These are phyloP conservation scores for Aphelenchoides bicaudatus DNA, from an alignment of 2,888 invertebrate species.

Conservation along the genomic window DNA sequence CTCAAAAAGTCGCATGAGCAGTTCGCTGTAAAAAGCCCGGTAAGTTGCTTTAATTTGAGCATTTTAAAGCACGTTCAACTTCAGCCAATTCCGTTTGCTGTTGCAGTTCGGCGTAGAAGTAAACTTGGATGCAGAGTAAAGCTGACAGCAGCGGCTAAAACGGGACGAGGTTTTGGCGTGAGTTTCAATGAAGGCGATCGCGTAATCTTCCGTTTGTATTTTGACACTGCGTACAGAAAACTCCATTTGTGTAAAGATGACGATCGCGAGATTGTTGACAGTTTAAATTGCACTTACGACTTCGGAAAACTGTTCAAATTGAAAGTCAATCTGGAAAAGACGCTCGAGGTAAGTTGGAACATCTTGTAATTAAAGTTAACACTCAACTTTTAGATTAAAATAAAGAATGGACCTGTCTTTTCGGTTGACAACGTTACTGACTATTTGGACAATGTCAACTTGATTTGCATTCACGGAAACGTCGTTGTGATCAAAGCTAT, in stretches of 20 bases:
- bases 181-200: slow-evolving; percentile 8
- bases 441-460: background rate
- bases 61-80: background rate
- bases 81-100: slow-evolving; percentile 12
- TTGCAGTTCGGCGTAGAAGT: slow-evolving; percentile 1
- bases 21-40: slow-evolving; percentile 12
- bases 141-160: background rate
- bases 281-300: background rate
- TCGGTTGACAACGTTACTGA: background rate
- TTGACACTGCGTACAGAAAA: background rate
- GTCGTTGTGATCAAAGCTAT: background rate
- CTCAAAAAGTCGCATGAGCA: background rate
- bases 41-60: background rate
- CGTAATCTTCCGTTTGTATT: slow-evolving; percentile 4
- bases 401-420: slow-evolving; percentile 3
- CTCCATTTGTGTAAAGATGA: slow-evolving; percentile 10
- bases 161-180: slow-evolving; percentile 3
- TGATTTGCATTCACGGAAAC: slow-evolving; percentile 13
- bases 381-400: slow-evolving; percentile 5
- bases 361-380: background rate
- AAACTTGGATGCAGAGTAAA: slow-evolving; percentile 5
- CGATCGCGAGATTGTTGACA: background rate
- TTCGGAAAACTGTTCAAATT: slow-evolving; percentile 5
- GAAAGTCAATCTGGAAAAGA: background rate
- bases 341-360: background rate